phyloP scores from a whole-genome alignment of 2,113 vertebrate genomes.

The Thomomys bottae region DNA sequence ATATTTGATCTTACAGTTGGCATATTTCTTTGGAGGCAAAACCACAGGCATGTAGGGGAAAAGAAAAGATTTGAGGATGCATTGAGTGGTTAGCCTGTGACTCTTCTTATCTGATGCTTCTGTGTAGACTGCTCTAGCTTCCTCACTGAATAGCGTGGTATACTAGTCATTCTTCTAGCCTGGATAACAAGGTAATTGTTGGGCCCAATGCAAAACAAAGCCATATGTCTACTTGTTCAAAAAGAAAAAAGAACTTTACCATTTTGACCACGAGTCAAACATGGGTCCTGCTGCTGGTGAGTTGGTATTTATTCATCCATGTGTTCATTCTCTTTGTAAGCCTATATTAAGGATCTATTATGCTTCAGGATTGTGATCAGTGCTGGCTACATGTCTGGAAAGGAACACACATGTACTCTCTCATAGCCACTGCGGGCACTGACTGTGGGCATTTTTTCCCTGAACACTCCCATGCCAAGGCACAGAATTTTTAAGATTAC shows the following conservation, averaged over 20 bases:
- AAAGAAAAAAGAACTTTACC: neutral
- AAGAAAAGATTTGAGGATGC: neutral
- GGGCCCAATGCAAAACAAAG: neutral
- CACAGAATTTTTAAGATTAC: neutral
- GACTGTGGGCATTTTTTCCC: neutral
- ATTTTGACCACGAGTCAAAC: neutral
- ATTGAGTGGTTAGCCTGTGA: neutral
- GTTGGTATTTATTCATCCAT: neutral
- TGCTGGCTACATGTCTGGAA: neutral
- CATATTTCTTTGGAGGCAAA: neutral
- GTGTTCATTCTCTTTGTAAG: neutral
- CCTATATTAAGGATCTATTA: neutral
- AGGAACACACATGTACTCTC: neutral
- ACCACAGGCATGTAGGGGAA: neutral
- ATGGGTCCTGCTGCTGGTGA: neutral
- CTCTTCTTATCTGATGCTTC: neutral
- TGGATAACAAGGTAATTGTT: neutral
- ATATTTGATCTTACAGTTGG: neutral
- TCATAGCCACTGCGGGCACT: neutral
- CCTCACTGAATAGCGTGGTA: neutral
- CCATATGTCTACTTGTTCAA: neutral
- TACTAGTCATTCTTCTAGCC: neutral
- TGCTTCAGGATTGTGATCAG: neutral
- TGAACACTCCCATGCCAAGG: neutral
- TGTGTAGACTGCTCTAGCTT: neutral